Conservation (phyloP, 2,888 invertebrate species). For the Deroplatys truncata region DNA sequence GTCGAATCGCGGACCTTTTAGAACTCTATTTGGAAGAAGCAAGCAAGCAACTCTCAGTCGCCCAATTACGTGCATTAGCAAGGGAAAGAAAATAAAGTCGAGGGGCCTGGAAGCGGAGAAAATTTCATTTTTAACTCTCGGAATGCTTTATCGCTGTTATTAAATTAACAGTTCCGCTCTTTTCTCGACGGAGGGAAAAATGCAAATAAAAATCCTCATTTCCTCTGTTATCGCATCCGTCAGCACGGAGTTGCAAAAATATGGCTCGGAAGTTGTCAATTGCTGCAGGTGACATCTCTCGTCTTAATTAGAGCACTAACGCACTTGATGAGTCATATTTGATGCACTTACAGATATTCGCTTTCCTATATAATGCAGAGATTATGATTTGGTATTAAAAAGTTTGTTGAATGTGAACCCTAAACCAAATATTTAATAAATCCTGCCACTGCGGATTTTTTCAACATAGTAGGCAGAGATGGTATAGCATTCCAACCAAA, state of each 20-base stretch:
- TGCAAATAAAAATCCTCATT: not conserved
- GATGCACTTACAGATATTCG: too few relatives aligned
- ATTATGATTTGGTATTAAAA: too few relatives aligned
- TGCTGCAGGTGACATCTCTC: not conserved
- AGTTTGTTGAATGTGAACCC: too few relatives aligned
- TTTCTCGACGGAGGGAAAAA: not conserved
- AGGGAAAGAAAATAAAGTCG: not conserved
- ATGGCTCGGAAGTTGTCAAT: not conserved
- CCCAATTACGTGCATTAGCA: not conserved
- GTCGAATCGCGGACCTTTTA: not conserved
- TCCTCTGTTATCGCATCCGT: not conserved
- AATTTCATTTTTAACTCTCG: not conserved
- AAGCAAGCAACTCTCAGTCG: too few relatives aligned
- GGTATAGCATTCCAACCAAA: too few relatives aligned
- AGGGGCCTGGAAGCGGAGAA: not conserved
- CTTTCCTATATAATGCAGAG: too few relatives aligned
- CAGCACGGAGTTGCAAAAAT: not conserved
- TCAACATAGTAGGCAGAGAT: too few relatives aligned
- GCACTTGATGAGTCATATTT: too few relatives aligned
- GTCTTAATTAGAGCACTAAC: too few relatives aligned
- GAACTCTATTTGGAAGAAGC: not conserved
- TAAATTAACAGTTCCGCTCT: not conserved
- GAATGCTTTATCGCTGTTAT: not conserved
- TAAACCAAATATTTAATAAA: too few relatives aligned
- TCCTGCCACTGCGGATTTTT: too few relatives aligned